Evolutionary conservation across 1,140 invertebrate genomes (phyloP), one percentile per base, ranked within the genome.

Genomic region (Leptonema lineaticorne): DNA sequence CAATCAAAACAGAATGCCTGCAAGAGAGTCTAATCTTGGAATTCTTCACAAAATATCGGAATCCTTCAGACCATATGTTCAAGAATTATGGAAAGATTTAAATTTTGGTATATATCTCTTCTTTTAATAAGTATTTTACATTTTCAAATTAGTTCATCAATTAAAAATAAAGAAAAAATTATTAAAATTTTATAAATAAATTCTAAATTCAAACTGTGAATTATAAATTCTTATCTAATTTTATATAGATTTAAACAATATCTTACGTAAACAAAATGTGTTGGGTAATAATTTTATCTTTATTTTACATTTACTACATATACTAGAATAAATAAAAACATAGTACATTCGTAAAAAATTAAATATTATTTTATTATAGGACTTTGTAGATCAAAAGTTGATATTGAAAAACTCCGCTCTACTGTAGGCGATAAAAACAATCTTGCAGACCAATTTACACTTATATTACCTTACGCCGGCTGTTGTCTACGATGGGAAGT

Each of bases 381-480:
- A 50, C 48, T 72, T 22, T 69, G 67, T 45, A n/a, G 63, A 48
- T 69, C 67, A 1, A 72, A 72, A 59, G 57, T 69, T n/a, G 67
- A 72, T 18, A 53, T 72, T 63, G 70, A 72, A 59, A 69, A 69
- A 37, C 27, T 72, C 6, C 62, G 64, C 1, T 69, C 24, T 62
- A 70, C 68, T 6, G 45, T 18, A 24, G 45, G 22, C 30, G 53
- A 53, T 45, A 70, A 64, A 33, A 68, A 62, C 18, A 16, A 24
- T 4, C 60, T 70, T 1, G 75, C 73, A 16, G 77, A 80, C 70
- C 77, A 78, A 46, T 81, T 81, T 57, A 76, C 75, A 9, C 59
- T 82, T 20, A 60, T 71, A 1, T 77, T 82, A 67, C 79, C 80
- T 14, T 81, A 79, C 56, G 79, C 77, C 26, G 77, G 75, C 26